Evolutionary conservation across 2,113 vertebrate species (phyloP).

Genomic region (Thalassoma bifasciatum): DNA sequence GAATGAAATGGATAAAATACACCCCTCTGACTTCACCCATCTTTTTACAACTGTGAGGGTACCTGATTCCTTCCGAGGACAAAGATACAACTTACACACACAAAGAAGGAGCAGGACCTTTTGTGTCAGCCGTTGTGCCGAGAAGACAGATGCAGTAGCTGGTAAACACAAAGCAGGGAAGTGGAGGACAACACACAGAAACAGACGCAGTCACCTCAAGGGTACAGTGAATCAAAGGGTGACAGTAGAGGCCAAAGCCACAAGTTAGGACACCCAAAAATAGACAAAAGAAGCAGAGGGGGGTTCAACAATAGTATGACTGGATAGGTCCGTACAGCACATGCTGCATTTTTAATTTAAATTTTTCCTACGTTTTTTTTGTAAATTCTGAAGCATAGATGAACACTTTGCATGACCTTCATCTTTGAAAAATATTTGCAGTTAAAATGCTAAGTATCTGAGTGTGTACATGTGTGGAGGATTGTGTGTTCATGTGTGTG

Average conservation of each 20-base stretch:
- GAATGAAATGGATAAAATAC: background rate
- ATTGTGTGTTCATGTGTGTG: conserved; percentile 14
- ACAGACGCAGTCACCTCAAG: conserved; percentile 61
- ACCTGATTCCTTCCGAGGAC: conserved; percentile 16
- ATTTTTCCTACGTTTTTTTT: conserved; percentile 13
- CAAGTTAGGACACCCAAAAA: conserved; percentile 54
- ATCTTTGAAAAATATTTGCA: conserved; percentile 17
- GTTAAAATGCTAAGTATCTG: background rate
- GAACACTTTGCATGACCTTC: conserved; percentile 26
- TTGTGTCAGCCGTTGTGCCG: conserved; percentile 33
- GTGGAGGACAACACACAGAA: conserved; percentile 44
- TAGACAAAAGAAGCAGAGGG: conserved; percentile 41
- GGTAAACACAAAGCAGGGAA: conserved; percentile 40
- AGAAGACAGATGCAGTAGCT: conserved; percentile 46
- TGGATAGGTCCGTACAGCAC: background rate
- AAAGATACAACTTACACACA: conserved; percentile 23
- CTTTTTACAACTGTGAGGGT: conserved; percentile 7
- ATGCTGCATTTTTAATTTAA: background rate
- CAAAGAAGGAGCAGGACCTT: conserved; percentile 33
- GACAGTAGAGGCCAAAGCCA: conserved; percentile 63
- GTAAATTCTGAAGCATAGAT: conserved; percentile 10
- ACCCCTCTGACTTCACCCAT: background rate
- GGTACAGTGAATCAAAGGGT: conserved; percentile 66
- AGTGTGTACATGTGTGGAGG: background rate
- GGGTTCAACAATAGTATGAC: background rate